Conservation (phyloP, 2,888 invertebrate species). For the Ptychoptera contaminata region DNA sequence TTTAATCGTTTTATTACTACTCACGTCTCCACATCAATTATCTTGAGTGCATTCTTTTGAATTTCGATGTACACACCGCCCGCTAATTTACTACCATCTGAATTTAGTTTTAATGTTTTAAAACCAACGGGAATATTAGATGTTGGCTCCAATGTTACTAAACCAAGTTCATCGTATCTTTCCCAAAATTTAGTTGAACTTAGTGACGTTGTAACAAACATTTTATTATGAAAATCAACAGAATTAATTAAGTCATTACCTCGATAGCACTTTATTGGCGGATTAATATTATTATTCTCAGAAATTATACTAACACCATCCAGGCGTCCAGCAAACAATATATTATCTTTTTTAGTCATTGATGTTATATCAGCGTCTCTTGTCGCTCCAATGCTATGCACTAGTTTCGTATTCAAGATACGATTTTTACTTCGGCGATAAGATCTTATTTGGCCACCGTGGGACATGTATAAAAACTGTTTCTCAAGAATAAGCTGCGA, state of each 20-base stretch:
- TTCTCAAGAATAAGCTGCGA: conserved; percentile 37
- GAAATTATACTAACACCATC: conserved; percentile 23
- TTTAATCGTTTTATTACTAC: conserved; percentile 2
- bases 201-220: conserved; percentile 20
- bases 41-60: conserved; percentile 18
- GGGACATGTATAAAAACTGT: conserved; percentile 37
- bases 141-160: conserved; percentile 20
- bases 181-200: conserved; percentile 22
- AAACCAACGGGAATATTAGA: conserved; percentile 18
- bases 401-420: conserved; percentile 21
- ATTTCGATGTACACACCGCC: conserved; percentile 23
- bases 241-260: conserved; percentile 20
- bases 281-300: conserved; percentile 15
- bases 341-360: conserved; percentile 20
- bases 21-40: conserved; percentile 25
- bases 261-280: conserved; percentile 19
- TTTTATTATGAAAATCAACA: conserved; percentile 21
- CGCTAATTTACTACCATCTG: conserved; percentile 18
- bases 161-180: conserved; percentile 21
- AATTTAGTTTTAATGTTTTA: conserved; percentile 20
- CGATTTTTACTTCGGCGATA: conserved; percentile 22
- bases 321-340: conserved; percentile 23
- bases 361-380: conserved; percentile 20
- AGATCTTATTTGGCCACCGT: conserved; percentile 26
- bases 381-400: conserved; percentile 17